Evolutionary conservation across 2,888 invertebrate genomes (phyloP), one percentile per base, ranked within the genome.

Genomic region (Drosophila falleni): DNA sequence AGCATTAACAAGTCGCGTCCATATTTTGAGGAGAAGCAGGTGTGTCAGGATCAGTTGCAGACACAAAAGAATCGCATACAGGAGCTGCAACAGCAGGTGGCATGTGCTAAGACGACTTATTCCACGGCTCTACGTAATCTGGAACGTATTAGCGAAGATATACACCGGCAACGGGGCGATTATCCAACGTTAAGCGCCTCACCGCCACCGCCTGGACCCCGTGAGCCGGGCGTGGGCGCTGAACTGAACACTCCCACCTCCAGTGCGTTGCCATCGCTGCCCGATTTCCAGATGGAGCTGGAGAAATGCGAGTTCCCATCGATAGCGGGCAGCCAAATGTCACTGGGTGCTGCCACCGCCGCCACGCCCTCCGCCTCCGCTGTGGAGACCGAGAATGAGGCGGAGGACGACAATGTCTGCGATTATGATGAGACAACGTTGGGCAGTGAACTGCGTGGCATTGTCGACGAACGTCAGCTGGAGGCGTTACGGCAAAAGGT

Each of bases 101-200:
- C 89, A 63, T 59, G 74, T 8, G 96, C 97, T 1, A 98, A 98
- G 92, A 94, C 93, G 74, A 95, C 96, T 50, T 98, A 98, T 92
- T 94, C 97, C 1, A 95, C 95, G 71, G 96, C 98, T 0, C 94
- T 98, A 47, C 95, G 96, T 78, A 95, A 96, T 74, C 94, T 98
- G 31, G 98, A 98, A 92, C 95, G 96, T 80, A 98, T 98, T 71
- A 98, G 98, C 9, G 97, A 98, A 93, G 97, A 98, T 90, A 98
- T 98, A 78, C 97, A 98, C 91, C 88, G 92, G 58, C 91, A 91
- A 74, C 90, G 93, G 59, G 92, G 93, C 39, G 91, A 91, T 60
- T 90, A 90, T 64, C 86, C 87, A 6, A 68, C 81, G 11, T 74
- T 86, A 53, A 85, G 84, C 44, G 66, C 62, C 13, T 79, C 86